Conservation (phyloP, 1,140 invertebrate genomes). For the Scaptodrosophila lebanonensis region DNA sequence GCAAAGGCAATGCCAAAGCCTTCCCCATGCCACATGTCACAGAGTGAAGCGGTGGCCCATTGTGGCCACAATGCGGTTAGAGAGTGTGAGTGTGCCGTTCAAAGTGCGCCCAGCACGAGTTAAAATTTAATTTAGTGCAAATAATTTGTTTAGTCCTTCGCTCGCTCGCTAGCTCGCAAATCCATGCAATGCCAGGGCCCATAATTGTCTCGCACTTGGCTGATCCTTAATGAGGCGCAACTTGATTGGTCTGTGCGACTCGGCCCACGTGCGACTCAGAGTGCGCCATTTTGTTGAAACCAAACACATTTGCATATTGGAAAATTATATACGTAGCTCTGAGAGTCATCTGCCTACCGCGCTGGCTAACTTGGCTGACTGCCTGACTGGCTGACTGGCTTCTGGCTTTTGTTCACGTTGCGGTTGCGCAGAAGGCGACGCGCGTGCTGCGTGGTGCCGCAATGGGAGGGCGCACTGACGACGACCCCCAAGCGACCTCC, state of each 20-base stretch:
- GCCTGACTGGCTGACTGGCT: conserved; percentile 19
- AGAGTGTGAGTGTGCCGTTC: conserved; percentile 33
- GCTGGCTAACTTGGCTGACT: conserved; percentile 4
- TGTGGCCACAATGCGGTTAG: conserved; percentile 42
- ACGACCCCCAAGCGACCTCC: conserved; percentile 63
- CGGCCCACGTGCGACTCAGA: conserved; percentile 25
- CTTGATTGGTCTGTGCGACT: conserved; percentile 3
- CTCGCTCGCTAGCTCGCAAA: too few relatives aligned
- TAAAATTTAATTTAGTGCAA: conserved; percentile 76
- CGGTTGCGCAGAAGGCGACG: conserved; percentile 67
- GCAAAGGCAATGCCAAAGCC: too few relatives aligned
- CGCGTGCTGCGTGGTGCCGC: conserved; percentile 65
- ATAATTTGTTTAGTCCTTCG: conserved; percentile 74
- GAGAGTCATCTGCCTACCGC: conserved; percentile 31
- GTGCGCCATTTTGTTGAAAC: conserved; percentile 63
- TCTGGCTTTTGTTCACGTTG: conserved; percentile 60
- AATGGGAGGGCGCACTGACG: conserved; percentile 65
- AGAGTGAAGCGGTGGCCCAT: too few relatives aligned
- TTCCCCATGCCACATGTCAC: too few relatives aligned
- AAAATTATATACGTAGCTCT: conserved; percentile 57
- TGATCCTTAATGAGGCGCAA: conserved; percentile 47
- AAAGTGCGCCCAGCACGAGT: conserved; percentile 75
- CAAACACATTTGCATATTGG: conserved; percentile 72
- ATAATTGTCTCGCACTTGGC: conserved; percentile 61
- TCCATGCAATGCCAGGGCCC: conserved; percentile 66